These are phyloP conservation scores for Himalopsyche phryganea DNA, from an alignment of 1,140 invertebrate species.

Conservation along the genomic window DNA sequence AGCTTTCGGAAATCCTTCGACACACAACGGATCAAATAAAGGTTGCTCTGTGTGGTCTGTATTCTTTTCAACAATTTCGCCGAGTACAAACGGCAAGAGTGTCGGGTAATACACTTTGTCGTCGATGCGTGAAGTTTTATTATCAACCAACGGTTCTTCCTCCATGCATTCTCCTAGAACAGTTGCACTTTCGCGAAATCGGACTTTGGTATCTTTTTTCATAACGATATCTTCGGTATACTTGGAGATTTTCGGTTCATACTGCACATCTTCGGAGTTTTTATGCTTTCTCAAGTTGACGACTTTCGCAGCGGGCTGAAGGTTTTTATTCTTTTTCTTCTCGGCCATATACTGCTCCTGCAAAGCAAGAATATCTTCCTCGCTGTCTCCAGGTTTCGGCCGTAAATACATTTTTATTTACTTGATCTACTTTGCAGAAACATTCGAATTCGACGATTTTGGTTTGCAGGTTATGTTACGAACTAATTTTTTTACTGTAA, in stretches of 20 bases:
- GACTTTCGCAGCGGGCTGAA: constrained; percentile 58
- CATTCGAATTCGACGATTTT: too few species aligned
- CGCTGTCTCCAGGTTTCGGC: constrained; percentile 61
- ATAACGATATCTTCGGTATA: constrained; percentile 45
- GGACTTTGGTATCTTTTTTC: constrained; percentile 34
- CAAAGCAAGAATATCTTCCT: constrained; percentile 66
- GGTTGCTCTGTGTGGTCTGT: constrained; percentile 27
- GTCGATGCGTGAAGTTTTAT: constrained; percentile 39
- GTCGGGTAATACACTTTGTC: constrained; percentile 50
- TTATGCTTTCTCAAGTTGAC: constrained; percentile 48
- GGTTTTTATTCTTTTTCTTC: constrained; percentile 46
- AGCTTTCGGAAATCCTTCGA: constrained; percentile 40
- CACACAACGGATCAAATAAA: constrained; percentile 14
- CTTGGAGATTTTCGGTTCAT: constrained; percentile 42
- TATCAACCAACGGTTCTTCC: constrained; percentile 39
- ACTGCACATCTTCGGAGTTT: constrained; percentile 20
- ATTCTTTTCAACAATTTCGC: constrained; percentile 61
- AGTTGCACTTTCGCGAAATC: constrained; percentile 29
- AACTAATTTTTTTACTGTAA: too few species aligned
- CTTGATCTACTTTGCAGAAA: too few species aligned
- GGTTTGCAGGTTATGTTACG: too few species aligned
- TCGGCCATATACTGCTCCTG: constrained; percentile 63
- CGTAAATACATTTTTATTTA: constrained; percentile 39
- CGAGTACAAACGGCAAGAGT: constrained; percentile 51
- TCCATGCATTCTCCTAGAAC: constrained; percentile 41